Conservation (phyloP, 2,888 invertebrate species). For the Cheilosia vernalis region DNA sequence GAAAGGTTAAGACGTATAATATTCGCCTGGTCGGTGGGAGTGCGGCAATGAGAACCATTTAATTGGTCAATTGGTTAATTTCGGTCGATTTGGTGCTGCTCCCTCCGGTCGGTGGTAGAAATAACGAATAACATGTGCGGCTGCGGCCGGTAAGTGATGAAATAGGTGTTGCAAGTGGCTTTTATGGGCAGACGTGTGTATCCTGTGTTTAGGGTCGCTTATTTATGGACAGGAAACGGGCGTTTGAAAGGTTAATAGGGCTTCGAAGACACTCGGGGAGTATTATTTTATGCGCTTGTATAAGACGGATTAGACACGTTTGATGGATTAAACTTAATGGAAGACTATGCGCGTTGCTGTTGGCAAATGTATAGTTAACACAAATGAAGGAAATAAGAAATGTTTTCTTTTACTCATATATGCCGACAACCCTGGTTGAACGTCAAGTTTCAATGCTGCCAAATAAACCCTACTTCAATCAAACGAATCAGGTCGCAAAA, state of each 20-base stretch:
- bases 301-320: conserved; percentile 34
- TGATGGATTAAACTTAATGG: conserved; percentile 20
- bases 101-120: conserved; percentile 2
- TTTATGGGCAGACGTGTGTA: conserved; percentile 44
- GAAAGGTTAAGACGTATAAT: conserved; percentile 12
- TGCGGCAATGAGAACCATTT: conserved; percentile 29
- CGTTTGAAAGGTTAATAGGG: conserved; percentile 55
- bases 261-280: conserved; percentile 41
- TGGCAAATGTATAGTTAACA: too few relatives aligned
- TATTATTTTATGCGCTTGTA: conserved; percentile 21
- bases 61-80: conserved; percentile 71
- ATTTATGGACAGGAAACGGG: conserved; percentile 53
- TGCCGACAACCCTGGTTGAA: conserved; percentile 8
- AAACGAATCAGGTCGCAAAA: too few relatives aligned
- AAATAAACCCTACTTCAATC: too few relatives aligned
- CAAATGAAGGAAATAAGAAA: too few relatives aligned
- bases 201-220: conserved; percentile 8
- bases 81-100: conserved; percentile 44
- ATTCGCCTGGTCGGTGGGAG: conserved; percentile 1
- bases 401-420: too few relatives aligned
- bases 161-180: conserved; percentile 67
- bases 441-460: too few relatives aligned
- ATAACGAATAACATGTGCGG: conserved; percentile 34
- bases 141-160: conserved; percentile 40
- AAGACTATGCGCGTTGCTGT: conserved; percentile 21